Evolutionary conservation across 1,140 invertebrate species (phyloP).

Genomic region (Cyphomyrmex costatus): DNA sequence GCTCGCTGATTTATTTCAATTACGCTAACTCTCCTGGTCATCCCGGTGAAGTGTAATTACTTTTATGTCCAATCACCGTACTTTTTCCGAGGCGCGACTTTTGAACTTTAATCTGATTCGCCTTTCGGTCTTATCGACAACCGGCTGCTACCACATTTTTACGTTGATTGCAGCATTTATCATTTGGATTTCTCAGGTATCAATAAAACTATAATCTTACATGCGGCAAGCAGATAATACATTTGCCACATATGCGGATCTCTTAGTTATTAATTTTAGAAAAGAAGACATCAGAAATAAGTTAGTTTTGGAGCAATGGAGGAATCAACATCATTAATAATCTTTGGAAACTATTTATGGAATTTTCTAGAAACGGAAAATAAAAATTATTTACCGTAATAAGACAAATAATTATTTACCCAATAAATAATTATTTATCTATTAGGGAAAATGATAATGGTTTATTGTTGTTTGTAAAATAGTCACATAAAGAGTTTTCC

Average conservation of each 20-base stretch:
- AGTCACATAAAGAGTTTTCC: too few relatives aligned
- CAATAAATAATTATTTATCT: too few relatives aligned
- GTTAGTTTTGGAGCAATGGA: too few relatives aligned
- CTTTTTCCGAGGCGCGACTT: constrained; percentile 46
- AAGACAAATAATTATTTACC: too few relatives aligned
- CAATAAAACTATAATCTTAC: constrained; percentile 20
- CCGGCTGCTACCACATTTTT: constrained; percentile 30
- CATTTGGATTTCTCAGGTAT: constrained; percentile 22
- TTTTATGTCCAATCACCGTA: constrained; percentile 51
- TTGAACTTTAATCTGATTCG: constrained; percentile 59
- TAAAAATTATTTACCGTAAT: too few relatives aligned
- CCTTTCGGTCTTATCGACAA: constrained; percentile 48
- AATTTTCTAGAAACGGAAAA: too few relatives aligned
- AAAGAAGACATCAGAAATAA: background rate
- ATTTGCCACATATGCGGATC: background rate
- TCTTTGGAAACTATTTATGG: too few relatives aligned
- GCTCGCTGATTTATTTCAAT: constrained; percentile 59
- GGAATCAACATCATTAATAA: too few relatives aligned
- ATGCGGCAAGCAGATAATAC: background rate
- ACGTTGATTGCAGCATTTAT: constrained; percentile 42
- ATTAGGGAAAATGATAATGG: too few relatives aligned
- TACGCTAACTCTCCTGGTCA: constrained; percentile 49
- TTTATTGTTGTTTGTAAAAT: too few relatives aligned
- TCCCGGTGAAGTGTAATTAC: constrained; percentile 53
- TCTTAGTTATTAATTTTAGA: background rate